These are phyloP conservation scores for Trigoniulus corallinus DNA, from an alignment of 1,140 invertebrate species.

Conservation along the genomic window DNA sequence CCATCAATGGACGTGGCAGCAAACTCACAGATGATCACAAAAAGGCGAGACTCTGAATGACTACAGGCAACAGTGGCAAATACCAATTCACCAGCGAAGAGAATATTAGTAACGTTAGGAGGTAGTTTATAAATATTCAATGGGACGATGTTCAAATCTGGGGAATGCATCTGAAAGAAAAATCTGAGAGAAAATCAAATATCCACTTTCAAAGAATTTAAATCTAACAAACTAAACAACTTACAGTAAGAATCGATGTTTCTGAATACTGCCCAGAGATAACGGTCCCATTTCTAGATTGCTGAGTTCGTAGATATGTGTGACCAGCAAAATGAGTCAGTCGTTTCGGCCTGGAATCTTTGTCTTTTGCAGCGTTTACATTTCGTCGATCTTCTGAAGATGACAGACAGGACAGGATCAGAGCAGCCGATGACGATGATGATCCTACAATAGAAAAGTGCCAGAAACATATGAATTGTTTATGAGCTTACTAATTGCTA, in stretches of 20 bases:
- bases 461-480: neutral
- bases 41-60: constrained; percentile 29
- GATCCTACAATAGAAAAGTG: no score
- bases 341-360: constrained; percentile 17
- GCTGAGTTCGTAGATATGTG: constrained; percentile 22
- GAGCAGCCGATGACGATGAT: neutral
- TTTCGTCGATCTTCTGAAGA: neutral
- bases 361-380: neutral
- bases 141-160: constrained; percentile 42
- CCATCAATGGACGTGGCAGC: constrained; percentile 39
- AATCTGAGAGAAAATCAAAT: neutral
- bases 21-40: constrained; percentile 39
- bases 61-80: no score
- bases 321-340: constrained; percentile 15
- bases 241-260: constrained; percentile 25
- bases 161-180: constrained; percentile 25
- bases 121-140: constrained; percentile 51
- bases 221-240: constrained; percentile 9
- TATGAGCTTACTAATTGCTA: neutral
- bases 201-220: constrained; percentile 1
- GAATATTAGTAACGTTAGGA: constrained; percentile 39
- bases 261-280: constrained; percentile 26
- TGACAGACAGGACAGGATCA: neutral
- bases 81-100: no score
- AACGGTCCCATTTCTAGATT: constrained; percentile 25